Evolutionary conservation across 2,113 vertebrate genomes (phyloP).

Genomic region (Ranitomeya imitator): DNA sequence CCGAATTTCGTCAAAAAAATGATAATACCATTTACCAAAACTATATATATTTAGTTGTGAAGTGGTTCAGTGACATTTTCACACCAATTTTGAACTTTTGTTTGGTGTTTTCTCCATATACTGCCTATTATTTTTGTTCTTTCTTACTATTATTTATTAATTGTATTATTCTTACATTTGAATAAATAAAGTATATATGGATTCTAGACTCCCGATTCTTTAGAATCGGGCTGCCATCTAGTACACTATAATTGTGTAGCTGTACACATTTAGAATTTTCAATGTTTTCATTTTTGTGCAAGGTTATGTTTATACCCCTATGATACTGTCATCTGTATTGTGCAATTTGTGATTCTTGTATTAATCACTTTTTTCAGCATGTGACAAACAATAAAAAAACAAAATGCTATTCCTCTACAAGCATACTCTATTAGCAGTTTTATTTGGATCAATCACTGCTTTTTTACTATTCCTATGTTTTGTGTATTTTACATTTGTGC

Average conservation of each 20-base stretch:
- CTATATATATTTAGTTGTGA: too few species aligned
- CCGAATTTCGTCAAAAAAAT: too few species aligned
- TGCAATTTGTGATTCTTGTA: not conserved
- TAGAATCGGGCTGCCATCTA: too few species aligned
- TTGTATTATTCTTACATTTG: too few species aligned
- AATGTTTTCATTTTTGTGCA: not conserved
- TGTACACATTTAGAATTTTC: not conserved
- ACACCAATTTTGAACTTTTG: too few species aligned
- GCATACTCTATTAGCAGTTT: not conserved
- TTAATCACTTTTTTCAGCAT: not conserved
- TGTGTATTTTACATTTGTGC: conserved; percentile 30
- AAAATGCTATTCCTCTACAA: not conserved
- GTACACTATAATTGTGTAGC: not conserved
- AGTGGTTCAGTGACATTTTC: too few species aligned
- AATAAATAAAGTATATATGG: too few species aligned
- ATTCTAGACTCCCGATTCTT: too few species aligned
- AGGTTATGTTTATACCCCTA: not conserved
- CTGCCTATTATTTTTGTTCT: too few species aligned
- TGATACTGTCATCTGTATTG: not conserved
- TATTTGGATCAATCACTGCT: conserved; percentile 23
- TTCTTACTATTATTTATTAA: too few species aligned
- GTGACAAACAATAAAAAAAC: not conserved
- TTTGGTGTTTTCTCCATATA: too few species aligned
- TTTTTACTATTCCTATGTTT: not conserved
- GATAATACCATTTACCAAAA: too few species aligned